Percentiles rank a stretch among this genome's conserved stretches.
phyloP scores from a whole-genome alignment of 2,797 vertebrate species.

The Leptoclinus maculatus region DNA sequence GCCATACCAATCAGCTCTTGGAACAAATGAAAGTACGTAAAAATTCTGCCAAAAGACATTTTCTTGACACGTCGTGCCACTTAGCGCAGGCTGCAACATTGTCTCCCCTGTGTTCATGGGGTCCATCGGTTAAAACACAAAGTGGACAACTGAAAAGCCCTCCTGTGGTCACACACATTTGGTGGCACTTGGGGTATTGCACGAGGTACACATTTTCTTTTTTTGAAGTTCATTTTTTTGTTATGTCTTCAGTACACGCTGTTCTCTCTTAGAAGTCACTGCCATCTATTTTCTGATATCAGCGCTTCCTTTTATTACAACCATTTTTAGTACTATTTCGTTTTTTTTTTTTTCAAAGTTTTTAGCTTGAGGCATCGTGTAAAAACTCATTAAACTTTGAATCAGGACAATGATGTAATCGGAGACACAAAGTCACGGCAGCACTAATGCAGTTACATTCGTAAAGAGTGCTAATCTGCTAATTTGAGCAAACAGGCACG shows the following conservation, averaged over 20 bases:
- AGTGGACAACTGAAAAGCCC: constrained; percentile 1
- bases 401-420: constrained; percentile 61
- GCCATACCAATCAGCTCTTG: constrained; percentile 6
- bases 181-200: neutral
- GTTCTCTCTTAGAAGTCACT: neutral
- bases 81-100: neutral
- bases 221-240: neutral
- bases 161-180: constrained; percentile 2
- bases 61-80: neutral
- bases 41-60: constrained; percentile 14
- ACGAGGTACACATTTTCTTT: neutral
- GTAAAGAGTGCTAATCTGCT: constrained; percentile 19
- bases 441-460: constrained; percentile 16
- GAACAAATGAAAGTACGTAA: constrained; percentile 18
- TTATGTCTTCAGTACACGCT: constrained; percentile 2
- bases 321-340: constrained; percentile 23
- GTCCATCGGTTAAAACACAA: neutral
- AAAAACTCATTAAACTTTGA: constrained; percentile 63
- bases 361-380: constrained; percentile 38
- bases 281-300: constrained; percentile 27
- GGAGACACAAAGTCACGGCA: constrained; percentile 42
- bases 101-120: neutral
- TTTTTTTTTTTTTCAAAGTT: constrained; percentile 15
- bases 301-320: constrained; percentile 5
- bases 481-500: constrained; percentile 21